Conservation (phyloP, 2,113 vertebrate genomes). For the Oenanthe melanoleuca region DNA sequence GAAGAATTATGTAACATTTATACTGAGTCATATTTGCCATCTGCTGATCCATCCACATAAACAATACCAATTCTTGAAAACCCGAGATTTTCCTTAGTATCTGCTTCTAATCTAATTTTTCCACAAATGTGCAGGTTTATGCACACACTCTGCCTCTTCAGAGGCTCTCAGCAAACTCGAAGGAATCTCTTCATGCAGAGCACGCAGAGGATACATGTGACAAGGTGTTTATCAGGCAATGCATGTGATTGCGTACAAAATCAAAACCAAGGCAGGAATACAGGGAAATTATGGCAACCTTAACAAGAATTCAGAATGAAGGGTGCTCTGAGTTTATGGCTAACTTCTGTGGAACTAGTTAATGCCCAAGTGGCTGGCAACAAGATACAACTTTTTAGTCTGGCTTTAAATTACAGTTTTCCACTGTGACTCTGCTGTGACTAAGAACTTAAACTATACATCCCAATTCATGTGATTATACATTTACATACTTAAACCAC, state of each 20-base stretch:
- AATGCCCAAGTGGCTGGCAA: not conserved
- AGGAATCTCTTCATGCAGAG: not conserved
- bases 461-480: not conserved
- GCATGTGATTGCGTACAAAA: not conserved
- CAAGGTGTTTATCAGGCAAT: not conserved
- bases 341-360: not conserved
- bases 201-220: not conserved
- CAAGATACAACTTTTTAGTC: not conserved
- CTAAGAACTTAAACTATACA: not conserved
- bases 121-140: not conserved
- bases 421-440: not conserved
- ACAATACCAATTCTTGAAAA: conserved; percentile 49
- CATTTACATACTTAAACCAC: conserved; percentile 6
- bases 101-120: not conserved
- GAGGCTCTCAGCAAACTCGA: not conserved
- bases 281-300: not conserved
- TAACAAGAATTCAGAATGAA: not conserved
- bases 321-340: not conserved
- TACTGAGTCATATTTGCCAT: conserved; percentile 67
- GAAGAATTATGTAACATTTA: conserved; percentile 52
- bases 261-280: not conserved
- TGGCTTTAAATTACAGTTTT: not conserved
- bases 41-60: conserved; percentile 55
- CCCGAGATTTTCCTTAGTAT: not conserved
- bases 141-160: not conserved